Evolutionary conservation across 2,888 invertebrate genomes (phyloP).

Genomic region (Agrochola macilenta): DNA sequence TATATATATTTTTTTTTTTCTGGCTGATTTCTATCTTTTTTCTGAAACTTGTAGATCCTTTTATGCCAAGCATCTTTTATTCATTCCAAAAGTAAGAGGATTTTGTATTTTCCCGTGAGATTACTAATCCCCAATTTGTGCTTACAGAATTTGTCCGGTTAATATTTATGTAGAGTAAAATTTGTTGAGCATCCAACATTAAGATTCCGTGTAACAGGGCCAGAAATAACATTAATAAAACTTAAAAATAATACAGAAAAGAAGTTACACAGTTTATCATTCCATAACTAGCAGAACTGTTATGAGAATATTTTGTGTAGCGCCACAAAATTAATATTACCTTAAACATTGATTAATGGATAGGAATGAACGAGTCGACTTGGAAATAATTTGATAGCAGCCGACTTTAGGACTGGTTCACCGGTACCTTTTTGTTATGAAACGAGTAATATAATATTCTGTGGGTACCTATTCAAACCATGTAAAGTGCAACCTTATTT

Average conservation of each 20-base stretch:
- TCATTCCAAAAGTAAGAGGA: background rate
- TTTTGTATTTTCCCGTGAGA: rapidly evolving
- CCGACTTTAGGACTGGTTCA: conserved; percentile 32
- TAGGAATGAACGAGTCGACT: conserved; percentile 39
- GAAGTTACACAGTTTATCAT: conserved; percentile 40
- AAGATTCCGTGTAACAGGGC: background rate
- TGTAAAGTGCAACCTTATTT: background rate
- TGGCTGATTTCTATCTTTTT: background rate
- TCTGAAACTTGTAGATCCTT: rapidly evolving
- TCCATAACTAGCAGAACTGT: conserved; percentile 35
- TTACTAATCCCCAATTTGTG: no score
- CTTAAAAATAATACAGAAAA: conserved; percentile 38
- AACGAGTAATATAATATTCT: background rate
- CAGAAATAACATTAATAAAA: conserved; percentile 32
- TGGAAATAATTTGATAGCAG: conserved; percentile 48
- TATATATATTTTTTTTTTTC: no score
- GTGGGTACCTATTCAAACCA: background rate
- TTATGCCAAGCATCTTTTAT: background rate
- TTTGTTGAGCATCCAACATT: background rate
- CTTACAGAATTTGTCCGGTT: no score
- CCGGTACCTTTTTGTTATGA: background rate
- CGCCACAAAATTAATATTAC: conserved; percentile 59
- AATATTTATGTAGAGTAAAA: background rate
- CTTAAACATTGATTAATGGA: conserved; percentile 65
- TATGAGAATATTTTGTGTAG: conserved; percentile 45